These are phyloP conservation scores for Ceramica pisi DNA, from an alignment of 2,888 invertebrate genomes.

Conservation along the genomic window DNA sequence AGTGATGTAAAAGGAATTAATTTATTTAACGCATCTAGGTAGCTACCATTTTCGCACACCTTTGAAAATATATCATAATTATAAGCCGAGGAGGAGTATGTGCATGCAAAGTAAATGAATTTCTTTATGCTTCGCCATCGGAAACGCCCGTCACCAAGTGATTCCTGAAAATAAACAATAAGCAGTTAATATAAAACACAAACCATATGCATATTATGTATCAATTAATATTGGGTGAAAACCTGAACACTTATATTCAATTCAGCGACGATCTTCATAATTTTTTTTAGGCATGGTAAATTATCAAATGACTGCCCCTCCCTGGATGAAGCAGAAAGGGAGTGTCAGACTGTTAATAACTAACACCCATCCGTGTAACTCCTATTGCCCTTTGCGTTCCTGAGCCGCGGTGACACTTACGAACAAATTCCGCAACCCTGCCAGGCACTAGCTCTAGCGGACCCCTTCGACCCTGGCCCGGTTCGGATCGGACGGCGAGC, in stretches of 20 bases:
- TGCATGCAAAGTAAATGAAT: slow-evolving; percentile 74
- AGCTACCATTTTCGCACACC: slow-evolving; percentile 66
- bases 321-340: too few species aligned
- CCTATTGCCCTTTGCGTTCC: too few species aligned
- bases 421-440: too few species aligned
- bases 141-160: slow-evolving; percentile 65
- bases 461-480: too few species aligned
- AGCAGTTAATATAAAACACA: slow-evolving; percentile 5
- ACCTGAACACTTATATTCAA: background rate
- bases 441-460: too few species aligned
- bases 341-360: too few species aligned
- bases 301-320: too few species aligned
- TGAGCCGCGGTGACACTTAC: too few species aligned
- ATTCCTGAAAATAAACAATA: slow-evolving; percentile 58
- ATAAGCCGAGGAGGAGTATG: slow-evolving; percentile 68
- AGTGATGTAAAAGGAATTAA: slow-evolving; percentile 21
- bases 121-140: slow-evolving; percentile 77
- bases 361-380: too few species aligned
- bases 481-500: too few species aligned
- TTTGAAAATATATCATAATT: slow-evolving; percentile 80
- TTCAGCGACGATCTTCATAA: background rate
- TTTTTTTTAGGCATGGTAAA: too few species aligned
- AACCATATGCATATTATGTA: background rate
- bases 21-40: slow-evolving; percentile 48
- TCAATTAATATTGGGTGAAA: too few species aligned